Evolutionary conservation across 2,113 vertebrate genomes (phyloP).

Genomic region (Varanus salvator): DNA sequence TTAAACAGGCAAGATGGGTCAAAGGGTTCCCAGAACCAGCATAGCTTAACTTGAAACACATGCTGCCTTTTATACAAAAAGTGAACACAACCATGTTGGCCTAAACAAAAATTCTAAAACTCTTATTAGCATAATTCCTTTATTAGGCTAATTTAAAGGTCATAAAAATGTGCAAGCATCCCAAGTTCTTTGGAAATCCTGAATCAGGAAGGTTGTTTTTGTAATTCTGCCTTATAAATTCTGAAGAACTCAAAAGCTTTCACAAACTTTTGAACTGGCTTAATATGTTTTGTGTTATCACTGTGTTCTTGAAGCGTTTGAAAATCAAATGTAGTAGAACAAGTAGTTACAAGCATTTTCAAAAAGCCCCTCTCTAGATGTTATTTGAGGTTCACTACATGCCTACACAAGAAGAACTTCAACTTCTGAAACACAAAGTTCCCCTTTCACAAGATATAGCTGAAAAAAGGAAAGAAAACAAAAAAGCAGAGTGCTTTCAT

Average conservation of each 20-base stretch:
- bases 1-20: neutral
- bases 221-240: too few species aligned
- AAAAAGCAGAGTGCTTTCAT: neutral
- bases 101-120: too few species aligned
- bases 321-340: conserved; percentile 4
- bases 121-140: too few species aligned
- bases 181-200: too few species aligned
- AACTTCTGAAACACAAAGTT: neutral
- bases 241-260: too few species aligned
- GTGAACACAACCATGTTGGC: too few species aligned
- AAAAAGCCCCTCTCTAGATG: neutral
- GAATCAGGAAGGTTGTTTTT: too few species aligned
- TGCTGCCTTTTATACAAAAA: neutral
- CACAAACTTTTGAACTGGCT: too few species aligned
- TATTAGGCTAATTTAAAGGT: too few species aligned
- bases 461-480: neutral
- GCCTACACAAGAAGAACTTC: conserved; percentile 1
- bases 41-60: neutral
- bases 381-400: neutral
- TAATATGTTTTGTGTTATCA: neutral
- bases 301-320: conserved; percentile 16
- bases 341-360: neutral
- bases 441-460: neutral
- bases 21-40: neutral
- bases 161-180: too few species aligned